Percentiles rank a stretch among this genome's conserved stretches.
These are phyloP conservation scores for Amphiprion clarkii DNA, from an alignment of 2,797 vertebrate genomes.

Conservation along the genomic window DNA sequence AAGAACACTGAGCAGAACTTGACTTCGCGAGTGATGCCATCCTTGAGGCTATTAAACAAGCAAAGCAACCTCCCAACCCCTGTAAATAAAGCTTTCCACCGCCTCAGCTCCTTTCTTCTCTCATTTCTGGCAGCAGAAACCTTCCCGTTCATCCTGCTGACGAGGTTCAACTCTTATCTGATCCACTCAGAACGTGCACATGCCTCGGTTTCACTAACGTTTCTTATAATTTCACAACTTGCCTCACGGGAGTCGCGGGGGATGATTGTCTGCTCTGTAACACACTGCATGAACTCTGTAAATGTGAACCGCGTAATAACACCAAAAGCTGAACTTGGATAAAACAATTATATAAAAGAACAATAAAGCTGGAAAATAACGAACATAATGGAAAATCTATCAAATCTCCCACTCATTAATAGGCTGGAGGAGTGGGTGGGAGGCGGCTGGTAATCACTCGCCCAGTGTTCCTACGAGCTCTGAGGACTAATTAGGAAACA, in stretches of 20 bases:
- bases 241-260: background rate
- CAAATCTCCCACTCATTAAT: constrained; percentile 33
- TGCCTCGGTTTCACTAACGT: too few species aligned
- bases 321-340: background rate
- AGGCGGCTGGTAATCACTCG: constrained; percentile 35
- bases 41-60: too few species aligned
- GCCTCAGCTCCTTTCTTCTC: too few species aligned
- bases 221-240: too few species aligned
- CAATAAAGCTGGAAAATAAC: constrained; percentile 10
- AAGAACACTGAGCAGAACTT: background rate
- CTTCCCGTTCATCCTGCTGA: background rate
- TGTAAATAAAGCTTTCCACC: too few species aligned
- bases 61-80: too few species aligned
- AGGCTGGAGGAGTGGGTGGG: constrained; percentile 22
- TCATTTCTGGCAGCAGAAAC: too few species aligned
- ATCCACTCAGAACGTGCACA: background rate
- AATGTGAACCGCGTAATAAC: background rate
- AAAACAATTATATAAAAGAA: background rate
- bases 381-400: constrained; percentile 13
- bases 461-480: constrained; percentile 39
- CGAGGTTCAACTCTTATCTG: background rate
- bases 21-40: too few species aligned
- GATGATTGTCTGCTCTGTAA: background rate
- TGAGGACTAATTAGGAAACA: constrained; percentile 48
- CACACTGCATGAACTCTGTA: background rate